A percentile compares a stretch with the other conserved stretches of the same genome.
Evolutionary conservation across 2,888 invertebrate species (phyloP).

Genomic region (Leistus spinibarbis): DNA sequence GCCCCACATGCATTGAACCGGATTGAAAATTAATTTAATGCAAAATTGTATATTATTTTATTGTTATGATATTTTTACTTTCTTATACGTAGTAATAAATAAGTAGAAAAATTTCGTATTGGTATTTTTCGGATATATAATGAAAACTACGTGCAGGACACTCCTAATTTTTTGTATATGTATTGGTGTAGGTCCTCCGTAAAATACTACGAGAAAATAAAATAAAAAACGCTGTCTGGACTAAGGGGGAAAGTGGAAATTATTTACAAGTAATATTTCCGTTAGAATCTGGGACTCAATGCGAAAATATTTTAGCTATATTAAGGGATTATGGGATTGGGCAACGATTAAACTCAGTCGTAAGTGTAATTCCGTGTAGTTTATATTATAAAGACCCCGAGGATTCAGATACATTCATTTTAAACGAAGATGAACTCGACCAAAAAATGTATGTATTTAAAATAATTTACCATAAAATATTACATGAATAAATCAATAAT

Average conservation of each 20-base stretch:
- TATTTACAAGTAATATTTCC: constrained; percentile 66
- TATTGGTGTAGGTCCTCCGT: constrained; percentile 59
- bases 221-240: constrained; percentile 65
- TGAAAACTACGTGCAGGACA: too few species aligned
- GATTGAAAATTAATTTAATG: too few species aligned
- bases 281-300: constrained; percentile 62
- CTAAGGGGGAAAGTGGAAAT: constrained; percentile 58
- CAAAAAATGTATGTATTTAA: constrained; percentile 13
- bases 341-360: constrained; percentile 62
- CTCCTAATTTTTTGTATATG: too few species aligned
- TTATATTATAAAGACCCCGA: constrained; percentile 59
- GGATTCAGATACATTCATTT: constrained; percentile 45
- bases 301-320: constrained; percentile 65
- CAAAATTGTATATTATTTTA: neutral
- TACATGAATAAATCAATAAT: neutral
- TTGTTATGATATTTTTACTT: too few species aligned
- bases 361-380: constrained; percentile 69
- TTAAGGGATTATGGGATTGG: constrained; percentile 68
- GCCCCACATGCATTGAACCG: too few species aligned
- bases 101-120: too few species aligned
- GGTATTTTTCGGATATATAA: too few species aligned
- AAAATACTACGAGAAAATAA: constrained; percentile 61
- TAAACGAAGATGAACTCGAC: constrained; percentile 39
- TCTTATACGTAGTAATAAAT: too few species aligned
- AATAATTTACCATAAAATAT: neutral